Conservation (phyloP, 1,140 invertebrate genomes). For the Zaprionus davidi region DNA sequence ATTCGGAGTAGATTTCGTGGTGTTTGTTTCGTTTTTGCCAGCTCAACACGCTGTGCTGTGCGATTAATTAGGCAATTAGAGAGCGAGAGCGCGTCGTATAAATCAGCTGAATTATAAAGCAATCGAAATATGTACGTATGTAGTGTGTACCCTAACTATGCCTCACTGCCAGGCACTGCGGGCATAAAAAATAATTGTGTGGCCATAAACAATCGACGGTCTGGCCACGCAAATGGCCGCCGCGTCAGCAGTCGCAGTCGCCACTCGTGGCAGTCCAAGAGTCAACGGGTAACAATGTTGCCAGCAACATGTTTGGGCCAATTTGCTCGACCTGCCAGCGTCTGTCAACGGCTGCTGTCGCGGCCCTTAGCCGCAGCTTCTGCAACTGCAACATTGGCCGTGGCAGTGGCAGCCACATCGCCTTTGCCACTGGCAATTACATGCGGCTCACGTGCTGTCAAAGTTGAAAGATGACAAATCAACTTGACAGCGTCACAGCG, state of each 20-base stretch:
- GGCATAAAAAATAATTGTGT: conserved; percentile 41
- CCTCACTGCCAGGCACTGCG: neutral
- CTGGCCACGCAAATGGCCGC: conserved; percentile 22
- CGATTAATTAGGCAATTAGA: conserved; percentile 70
- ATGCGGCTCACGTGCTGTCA: conserved; percentile 79
- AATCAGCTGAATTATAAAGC: conserved; percentile 74
- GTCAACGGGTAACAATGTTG: conserved; percentile 42
- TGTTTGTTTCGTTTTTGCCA: neutral
- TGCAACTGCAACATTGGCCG: neutral
- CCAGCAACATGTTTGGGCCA: conserved; percentile 69
- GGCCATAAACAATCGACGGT: conserved; percentile 35
- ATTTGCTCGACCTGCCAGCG: conserved; percentile 76
- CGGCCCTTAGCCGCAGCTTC: conserved; percentile 21
- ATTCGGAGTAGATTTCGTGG: conserved; percentile 37
- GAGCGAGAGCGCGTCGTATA: conserved; percentile 40
- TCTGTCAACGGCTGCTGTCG: conserved; percentile 62
- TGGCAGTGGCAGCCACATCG: conserved; percentile 35
- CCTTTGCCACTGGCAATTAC: conserved; percentile 65
- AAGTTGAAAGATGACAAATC: conserved; percentile 82
- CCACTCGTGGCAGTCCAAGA: neutral
- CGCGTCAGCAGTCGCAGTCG: conserved; percentile 13
- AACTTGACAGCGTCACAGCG: conserved; percentile 69
- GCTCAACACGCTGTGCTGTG: conserved; percentile 39
- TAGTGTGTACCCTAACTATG: conserved; percentile 19
- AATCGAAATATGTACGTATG: conserved; percentile 56